A percentile compares a stretch with the other conserved stretches of the same genome.
phyloP scores from a whole-genome alignment of 2,113 vertebrate species.

The Platichthys stellatus region DNA sequence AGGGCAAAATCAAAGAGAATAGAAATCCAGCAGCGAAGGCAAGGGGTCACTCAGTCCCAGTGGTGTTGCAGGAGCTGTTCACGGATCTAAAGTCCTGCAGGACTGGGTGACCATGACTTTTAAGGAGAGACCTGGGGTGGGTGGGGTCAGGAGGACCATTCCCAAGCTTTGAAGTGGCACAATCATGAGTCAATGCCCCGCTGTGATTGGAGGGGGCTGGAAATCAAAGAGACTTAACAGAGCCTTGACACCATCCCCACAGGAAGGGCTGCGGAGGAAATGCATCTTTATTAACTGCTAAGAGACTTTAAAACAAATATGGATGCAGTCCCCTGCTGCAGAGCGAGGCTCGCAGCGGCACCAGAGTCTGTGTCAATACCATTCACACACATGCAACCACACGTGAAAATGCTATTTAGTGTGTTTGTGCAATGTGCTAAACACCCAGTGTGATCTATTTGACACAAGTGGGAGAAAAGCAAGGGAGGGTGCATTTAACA shows the following conservation, averaged over 20 bases:
- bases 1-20: neutral
- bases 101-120: constrained; percentile 75
- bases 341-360: constrained; percentile 41
- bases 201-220: constrained; percentile 82
- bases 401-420: constrained; percentile 50
- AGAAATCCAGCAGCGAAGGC: constrained; percentile 60
- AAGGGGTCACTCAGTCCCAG: constrained; percentile 16
- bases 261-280: constrained; percentile 86
- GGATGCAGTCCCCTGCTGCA: constrained; percentile 67
- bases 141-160: constrained; percentile 84
- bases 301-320: constrained; percentile 89
- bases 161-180: constrained; percentile 91
- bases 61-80: constrained; percentile 41
- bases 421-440: constrained; percentile 50
- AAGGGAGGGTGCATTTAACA: neutral
- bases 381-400: constrained; percentile 47
- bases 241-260: constrained; percentile 89
- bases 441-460: constrained; percentile 4
- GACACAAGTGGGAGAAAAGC: constrained; percentile 16
- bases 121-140: constrained; percentile 83
- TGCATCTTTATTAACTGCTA: constrained; percentile 88
- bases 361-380: constrained; percentile 61
- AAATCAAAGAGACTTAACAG: constrained; percentile 95
- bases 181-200: constrained; percentile 84
- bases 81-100: constrained; percentile 59